Evolutionary conservation across 2,888 invertebrate species (phyloP).

Genomic region (Sphinx pinastri): DNA sequence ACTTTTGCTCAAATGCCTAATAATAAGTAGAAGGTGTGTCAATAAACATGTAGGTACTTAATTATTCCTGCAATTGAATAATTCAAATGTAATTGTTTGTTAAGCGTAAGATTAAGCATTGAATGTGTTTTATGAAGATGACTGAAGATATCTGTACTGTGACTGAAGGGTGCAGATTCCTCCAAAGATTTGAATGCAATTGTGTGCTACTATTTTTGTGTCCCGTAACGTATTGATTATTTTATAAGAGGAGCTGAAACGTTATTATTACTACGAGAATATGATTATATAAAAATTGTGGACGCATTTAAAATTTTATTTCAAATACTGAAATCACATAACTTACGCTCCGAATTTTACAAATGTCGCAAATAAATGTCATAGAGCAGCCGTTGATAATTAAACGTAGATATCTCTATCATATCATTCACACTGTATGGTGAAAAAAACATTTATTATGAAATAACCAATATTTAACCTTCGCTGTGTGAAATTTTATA

Average conservation of each 20-base stretch:
- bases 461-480: constrained; percentile 14
- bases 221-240: not conserved
- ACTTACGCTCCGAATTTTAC: not conserved
- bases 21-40: constrained; percentile 38
- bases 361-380: not conserved
- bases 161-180: constrained; percentile 4
- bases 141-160: too few species aligned
- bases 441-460: not conserved
- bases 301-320: not conserved
- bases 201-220: constrained; percentile 3
- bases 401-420: not conserved
- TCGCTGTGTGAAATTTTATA: not conserved
- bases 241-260: not conserved
- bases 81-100: constrained; percentile 12
- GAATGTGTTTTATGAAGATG: constrained; percentile 7
- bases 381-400: not conserved
- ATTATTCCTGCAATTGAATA: constrained; percentile 33
- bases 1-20: constrained; percentile 60
- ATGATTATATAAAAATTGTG: not conserved
- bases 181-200: constrained; percentile 25
- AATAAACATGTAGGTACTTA: constrained; percentile 37
- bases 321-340: not conserved
- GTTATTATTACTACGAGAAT: not conserved
- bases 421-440: constrained; percentile 1
- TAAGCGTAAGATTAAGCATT: constrained; percentile 7